Evolutionary conservation across 53 echinoderm and acorn worm species (phyloP).

Genomic region (Luidia sarsii): DNA sequence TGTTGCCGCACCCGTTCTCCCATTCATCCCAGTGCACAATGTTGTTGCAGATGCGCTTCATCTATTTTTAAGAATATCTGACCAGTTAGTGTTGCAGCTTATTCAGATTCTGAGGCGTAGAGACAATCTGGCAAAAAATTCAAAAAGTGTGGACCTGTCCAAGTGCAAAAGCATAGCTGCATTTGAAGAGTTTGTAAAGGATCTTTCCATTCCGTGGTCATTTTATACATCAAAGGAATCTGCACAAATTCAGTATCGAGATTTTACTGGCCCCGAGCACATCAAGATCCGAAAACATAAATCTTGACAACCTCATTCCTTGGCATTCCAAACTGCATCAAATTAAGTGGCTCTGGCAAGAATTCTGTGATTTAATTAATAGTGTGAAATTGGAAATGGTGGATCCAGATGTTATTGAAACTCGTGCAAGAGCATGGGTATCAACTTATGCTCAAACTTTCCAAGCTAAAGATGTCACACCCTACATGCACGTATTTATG

Average conservation of each 20-base stretch:
- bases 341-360: constrained; percentile 23
- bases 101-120: constrained; percentile 36
- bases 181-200: constrained; percentile 12
- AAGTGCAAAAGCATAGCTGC: constrained; percentile 11
- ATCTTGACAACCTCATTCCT: constrained; percentile 16
- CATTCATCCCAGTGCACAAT: constrained; percentile 27
- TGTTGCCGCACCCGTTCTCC: constrained; percentile 18
- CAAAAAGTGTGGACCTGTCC: neutral
- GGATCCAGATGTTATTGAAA: constrained; percentile 1
- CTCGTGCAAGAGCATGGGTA: constrained; percentile 46
- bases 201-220: constrained; percentile 6
- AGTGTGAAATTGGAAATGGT: constrained; percentile 4
- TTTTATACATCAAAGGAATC: constrained; percentile 32
- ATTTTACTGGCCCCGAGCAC: constrained; percentile 42
- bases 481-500: constrained; percentile 71
- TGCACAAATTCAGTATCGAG: constrained; percentile 17
- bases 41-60: constrained; percentile 24
- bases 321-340: constrained; percentile 9
- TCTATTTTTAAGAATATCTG: constrained; percentile 34
- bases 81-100: constrained; percentile 20
- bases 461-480: constrained; percentile 59
- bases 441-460: constrained; percentile 28
- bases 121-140: constrained; percentile 24
- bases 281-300: constrained; percentile 1
- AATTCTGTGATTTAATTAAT: constrained; percentile 32